phyloP scores from a whole-genome alignment of 2,888 invertebrate species.

The Cremastinae sp. region DNA sequence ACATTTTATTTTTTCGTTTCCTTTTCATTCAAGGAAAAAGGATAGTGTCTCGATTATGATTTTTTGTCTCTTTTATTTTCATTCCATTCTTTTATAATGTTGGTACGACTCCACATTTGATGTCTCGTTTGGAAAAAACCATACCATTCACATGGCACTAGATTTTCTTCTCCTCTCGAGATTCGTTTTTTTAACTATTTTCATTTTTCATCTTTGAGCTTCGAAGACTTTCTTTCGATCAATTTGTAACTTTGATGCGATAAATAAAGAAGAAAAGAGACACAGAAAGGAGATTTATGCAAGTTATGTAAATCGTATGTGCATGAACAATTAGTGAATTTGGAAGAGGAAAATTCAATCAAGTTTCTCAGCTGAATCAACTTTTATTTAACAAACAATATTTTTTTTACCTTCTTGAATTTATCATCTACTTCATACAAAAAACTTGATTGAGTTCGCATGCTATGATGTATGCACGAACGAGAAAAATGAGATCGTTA shows the following conservation, averaged over 20 bases:
- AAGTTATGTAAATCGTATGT: constrained; percentile 40
- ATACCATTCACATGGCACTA: neutral
- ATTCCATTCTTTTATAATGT: constrained; percentile 1
- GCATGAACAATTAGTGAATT: constrained; percentile 40
- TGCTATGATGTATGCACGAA: constrained; percentile 45
- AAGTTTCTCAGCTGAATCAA: constrained; percentile 16
- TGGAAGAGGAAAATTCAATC: constrained; percentile 32
- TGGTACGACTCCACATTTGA: too few species aligned
- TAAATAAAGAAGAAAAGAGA: constrained; percentile 5
- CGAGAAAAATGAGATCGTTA: constrained; percentile 28
- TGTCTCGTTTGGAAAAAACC: too few species aligned
- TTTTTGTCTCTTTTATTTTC: constrained; percentile 32
- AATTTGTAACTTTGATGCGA: neutral
- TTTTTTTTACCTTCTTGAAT: neutral
- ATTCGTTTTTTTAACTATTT: neutral
- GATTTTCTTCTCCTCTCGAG: too few species aligned
- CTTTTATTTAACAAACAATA: neutral
- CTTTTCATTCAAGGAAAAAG: too few species aligned
- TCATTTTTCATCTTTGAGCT: neutral
- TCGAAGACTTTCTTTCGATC: too few species aligned
- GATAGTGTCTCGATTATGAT: too few species aligned
- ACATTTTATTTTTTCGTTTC: constrained; percentile 64
- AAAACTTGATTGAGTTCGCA: constrained; percentile 44
- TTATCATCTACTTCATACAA: neutral
- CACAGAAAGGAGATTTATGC: constrained; percentile 12